A percentile compares a stretch with the other conserved stretches of the same genome.
phyloP scores from a whole-genome alignment of 92 coral and sea anemone species.

The Umimayanthus chanpuru region DNA sequence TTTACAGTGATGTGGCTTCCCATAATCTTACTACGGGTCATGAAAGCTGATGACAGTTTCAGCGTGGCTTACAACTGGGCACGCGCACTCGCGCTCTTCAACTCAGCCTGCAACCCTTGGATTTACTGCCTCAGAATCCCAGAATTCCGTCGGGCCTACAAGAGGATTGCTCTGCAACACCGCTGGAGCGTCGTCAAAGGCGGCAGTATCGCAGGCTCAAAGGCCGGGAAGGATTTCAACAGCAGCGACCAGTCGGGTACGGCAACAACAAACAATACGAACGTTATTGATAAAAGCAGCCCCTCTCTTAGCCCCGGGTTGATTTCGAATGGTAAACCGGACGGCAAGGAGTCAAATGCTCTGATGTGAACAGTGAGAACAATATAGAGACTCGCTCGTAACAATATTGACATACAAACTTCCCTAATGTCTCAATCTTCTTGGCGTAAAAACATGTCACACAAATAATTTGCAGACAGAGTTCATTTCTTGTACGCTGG shows the following conservation, averaged over 20 bases:
- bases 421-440: not conserved
- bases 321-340: not conserved
- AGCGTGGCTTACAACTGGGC: slow-evolving; percentile 89
- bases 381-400: not conserved
- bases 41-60: slow-evolving; percentile 53
- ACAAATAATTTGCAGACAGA: no score
- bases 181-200: slow-evolving; percentile 68
- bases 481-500: no score
- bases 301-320: slow-evolving; percentile 9
- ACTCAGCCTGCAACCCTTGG: slow-evolving; percentile 85
- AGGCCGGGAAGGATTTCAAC: slow-evolving; percentile 15
- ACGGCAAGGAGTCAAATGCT: not conserved
- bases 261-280: slow-evolving; percentile 19
- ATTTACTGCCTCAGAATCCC: slow-evolving; percentile 77
- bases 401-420: not conserved
- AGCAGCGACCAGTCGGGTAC: slow-evolving; percentile 25
- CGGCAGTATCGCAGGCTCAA: slow-evolving; percentile 34
- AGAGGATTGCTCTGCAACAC: slow-evolving; percentile 58
- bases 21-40: slow-evolving; percentile 62
- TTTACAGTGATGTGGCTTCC: slow-evolving; percentile 79
- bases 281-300: not conserved
- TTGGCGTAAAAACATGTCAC: no score
- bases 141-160: slow-evolving; percentile 76
- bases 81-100: slow-evolving; percentile 74
- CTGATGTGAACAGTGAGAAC: not conserved